These are phyloP conservation scores for Toxotes jaculatrix DNA, from an alignment of 2,113 vertebrate species.

Conservation along the genomic window DNA sequence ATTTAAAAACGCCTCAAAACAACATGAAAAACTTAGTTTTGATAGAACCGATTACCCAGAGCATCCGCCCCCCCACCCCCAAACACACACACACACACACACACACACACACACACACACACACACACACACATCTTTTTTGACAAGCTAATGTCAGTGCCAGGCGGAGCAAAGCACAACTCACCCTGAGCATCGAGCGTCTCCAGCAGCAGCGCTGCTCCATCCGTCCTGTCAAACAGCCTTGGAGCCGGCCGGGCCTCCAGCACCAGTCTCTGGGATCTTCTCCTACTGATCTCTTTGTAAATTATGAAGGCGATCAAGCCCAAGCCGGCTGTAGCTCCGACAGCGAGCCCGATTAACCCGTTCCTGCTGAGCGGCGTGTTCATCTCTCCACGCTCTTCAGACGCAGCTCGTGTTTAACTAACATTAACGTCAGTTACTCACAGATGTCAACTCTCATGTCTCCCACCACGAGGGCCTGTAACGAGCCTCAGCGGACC, in stretches of 20 bases:
- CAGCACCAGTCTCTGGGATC: conserved; percentile 15
- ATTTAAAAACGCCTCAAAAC: not conserved
- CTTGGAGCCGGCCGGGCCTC: not conserved
- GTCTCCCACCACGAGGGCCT: not conserved
- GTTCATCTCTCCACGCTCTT: conserved; percentile 45
- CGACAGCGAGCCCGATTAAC: conserved; percentile 75
- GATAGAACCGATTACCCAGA: too few species aligned
- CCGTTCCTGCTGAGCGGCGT: conserved; percentile 68
- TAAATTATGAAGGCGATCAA: conserved; percentile 77
- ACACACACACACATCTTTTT: not conserved
- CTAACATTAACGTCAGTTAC: not conserved
- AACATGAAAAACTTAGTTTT: too few species aligned
- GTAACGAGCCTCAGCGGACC: not conserved
- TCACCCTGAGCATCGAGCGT: conserved; percentile 65
- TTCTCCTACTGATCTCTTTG: conserved; percentile 68
- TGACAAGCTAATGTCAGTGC: too few species aligned
- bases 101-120: not conserved
- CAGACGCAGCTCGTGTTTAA: not conserved
- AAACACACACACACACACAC: not conserved
- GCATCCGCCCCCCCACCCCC: too few species aligned
- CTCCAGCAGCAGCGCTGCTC: conserved; percentile 14
- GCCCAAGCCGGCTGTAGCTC: conserved; percentile 77
- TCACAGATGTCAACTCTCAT: not conserved
- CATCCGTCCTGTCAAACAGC: not conserved
- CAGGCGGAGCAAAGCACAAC: conserved; percentile 1